phyloP scores from a whole-genome alignment of 2,888 invertebrate genomes.

The Hartigia nigra region DNA sequence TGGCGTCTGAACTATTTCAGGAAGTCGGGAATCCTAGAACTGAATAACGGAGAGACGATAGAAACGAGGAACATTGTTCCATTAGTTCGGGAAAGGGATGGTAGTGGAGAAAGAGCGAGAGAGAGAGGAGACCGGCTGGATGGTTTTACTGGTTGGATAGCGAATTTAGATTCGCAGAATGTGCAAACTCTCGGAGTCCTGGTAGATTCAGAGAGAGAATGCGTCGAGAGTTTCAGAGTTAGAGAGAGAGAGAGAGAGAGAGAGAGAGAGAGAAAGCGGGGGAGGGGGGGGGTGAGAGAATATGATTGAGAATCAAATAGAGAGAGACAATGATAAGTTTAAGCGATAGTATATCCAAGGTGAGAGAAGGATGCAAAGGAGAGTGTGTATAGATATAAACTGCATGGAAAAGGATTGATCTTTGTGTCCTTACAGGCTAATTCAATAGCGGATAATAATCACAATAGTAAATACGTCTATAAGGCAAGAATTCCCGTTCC shows the following conservation, averaged over 20 bases:
- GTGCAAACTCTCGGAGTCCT: conserved; percentile 20
- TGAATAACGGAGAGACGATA: conserved; percentile 16
- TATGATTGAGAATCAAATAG: neutral
- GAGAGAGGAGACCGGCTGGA: neutral
- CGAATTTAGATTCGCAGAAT: conserved; percentile 28
- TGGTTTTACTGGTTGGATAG: conserved; percentile 4
- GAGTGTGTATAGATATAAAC: neutral
- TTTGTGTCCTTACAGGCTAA: conserved; percentile 21
- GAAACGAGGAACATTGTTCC: conserved; percentile 24
- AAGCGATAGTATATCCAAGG: neutral
- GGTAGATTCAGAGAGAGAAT: conserved; percentile 14
- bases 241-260: neutral
- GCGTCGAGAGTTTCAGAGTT: conserved; percentile 14
- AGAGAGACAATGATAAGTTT: neutral
- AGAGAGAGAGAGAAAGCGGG: neutral
- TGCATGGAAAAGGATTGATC: too few species aligned
- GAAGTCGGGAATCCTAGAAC: conserved; percentile 27
- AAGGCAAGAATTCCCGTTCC: neutral
- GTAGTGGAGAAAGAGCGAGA: neutral
- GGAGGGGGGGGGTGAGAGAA: neutral
- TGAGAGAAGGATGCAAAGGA: neutral
- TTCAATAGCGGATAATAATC: conserved; percentile 12
- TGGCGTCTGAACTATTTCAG: conserved; percentile 43
- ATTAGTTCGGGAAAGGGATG: conserved; percentile 7
- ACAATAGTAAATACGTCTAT: neutral